These are phyloP conservation scores for Ophthalmolycus amberensis DNA, from an alignment of 2,113 vertebrate genomes.

Conservation along the genomic window DNA sequence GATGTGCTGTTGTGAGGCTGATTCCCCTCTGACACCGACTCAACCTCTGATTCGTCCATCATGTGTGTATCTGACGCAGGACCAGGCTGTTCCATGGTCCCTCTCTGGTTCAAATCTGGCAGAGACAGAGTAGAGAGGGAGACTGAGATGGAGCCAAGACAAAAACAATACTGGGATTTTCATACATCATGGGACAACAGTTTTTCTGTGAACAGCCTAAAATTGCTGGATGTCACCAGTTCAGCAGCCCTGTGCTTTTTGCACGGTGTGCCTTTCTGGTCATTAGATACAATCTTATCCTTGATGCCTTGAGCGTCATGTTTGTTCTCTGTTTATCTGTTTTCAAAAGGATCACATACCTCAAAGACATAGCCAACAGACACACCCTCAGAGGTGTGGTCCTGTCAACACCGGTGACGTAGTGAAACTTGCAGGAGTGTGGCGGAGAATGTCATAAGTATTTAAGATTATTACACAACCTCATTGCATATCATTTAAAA, in stretches of 20 bases:
- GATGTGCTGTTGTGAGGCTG: slow-evolving; percentile 27
- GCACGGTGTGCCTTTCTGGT: not conserved
- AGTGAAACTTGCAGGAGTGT: not conserved
- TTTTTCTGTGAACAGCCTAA: slow-evolving; percentile 7
- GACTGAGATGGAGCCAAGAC: not conserved
- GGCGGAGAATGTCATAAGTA: not conserved
- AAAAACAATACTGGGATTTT: not conserved
- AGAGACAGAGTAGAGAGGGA: not conserved
- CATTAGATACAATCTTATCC: not conserved
- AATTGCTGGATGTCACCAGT: not conserved
- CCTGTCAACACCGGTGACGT: slow-evolving; percentile 2
- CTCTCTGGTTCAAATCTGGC: slow-evolving; percentile 62
- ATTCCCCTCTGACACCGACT: slow-evolving; percentile 24
- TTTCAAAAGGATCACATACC: not conserved
- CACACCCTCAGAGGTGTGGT: slow-evolving; percentile 36
- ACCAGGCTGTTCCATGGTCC: slow-evolving; percentile 68
- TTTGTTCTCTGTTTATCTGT: not conserved
- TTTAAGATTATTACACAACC: slow-evolving; percentile 3
- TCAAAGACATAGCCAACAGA: slow-evolving; percentile 2
- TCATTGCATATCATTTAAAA: not conserved
- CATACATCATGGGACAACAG: not conserved
- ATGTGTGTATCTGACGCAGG: slow-evolving; percentile 40
- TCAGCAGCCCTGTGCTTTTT: not conserved
- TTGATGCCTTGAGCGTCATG: not conserved
- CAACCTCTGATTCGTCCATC: slow-evolving; percentile 61